Conservation (phyloP, 1,140 invertebrate species). For the Radopholus similis region DNA sequence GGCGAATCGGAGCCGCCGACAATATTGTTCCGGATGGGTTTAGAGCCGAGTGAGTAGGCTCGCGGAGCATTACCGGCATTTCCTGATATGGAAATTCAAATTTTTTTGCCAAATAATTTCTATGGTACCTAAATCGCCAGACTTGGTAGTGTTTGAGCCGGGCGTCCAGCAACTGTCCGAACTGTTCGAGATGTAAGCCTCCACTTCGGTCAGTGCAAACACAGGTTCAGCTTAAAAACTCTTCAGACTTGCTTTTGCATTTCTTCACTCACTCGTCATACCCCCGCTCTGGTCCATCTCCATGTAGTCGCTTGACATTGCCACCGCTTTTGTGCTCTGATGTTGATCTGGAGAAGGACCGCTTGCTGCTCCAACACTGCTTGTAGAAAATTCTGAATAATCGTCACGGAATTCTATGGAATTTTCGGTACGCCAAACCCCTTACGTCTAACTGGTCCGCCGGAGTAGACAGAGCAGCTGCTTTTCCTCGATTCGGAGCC, state of each 20-base stretch:
- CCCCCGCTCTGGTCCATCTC: constrained; percentile 20
- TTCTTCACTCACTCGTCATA: constrained; percentile 1
- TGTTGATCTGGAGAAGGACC: background rate
- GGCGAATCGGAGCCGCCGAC: background rate
- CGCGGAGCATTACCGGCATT: background rate
- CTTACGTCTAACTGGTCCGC: constrained; percentile 17
- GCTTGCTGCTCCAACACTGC: constrained; percentile 11
- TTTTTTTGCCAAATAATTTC: background rate
- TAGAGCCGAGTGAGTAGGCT: constrained; percentile 33
- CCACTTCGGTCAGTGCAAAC: constrained; percentile 24
- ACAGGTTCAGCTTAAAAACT: constrained; percentile 15
- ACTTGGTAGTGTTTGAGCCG: background rate
- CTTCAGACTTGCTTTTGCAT: background rate
- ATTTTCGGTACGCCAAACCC: background rate
- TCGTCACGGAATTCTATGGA: background rate
- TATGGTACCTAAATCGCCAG: background rate
- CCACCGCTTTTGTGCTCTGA: background rate
- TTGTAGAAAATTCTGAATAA: background rate
- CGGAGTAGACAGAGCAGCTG: constrained; percentile 10
- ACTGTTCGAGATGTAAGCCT: constrained; percentile 21
- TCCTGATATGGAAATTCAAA: background rate
- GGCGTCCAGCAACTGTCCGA: constrained; percentile 12
- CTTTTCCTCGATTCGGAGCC: constrained; percentile 19
- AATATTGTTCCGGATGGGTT: background rate
- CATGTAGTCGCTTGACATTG: constrained; percentile 20